Evolutionary conservation across 2,888 invertebrate genomes (phyloP).

Genomic region (Drosophila siamana): DNA sequence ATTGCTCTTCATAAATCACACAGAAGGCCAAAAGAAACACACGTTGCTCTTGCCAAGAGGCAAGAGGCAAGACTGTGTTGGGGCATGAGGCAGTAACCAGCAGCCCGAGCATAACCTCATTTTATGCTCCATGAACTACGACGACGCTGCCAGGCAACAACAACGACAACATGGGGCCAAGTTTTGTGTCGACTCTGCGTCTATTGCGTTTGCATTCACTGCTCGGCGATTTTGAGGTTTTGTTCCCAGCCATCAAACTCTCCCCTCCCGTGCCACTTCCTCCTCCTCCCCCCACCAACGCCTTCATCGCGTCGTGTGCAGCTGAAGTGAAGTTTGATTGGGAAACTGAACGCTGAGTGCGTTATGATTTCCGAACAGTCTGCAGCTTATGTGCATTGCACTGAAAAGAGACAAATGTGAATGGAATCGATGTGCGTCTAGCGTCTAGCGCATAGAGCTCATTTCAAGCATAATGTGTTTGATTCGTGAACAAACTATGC

Average conservation of each 20-base stretch:
- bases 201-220: conserved; percentile 45
- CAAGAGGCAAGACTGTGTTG: conserved; percentile 17
- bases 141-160: conserved; percentile 26
- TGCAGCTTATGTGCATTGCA: conserved; percentile 46
- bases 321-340: conserved; percentile 70
- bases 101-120: conserved; percentile 82
- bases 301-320: background rate
- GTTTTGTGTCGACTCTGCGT: conserved; percentile 17
- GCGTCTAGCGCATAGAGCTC: conserved; percentile 25
- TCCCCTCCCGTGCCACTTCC: background rate
- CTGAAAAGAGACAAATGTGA: conserved; percentile 39
- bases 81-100: conserved; percentile 12
- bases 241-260: conserved; percentile 12
- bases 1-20: conserved; percentile 84
- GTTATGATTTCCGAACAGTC: conserved; percentile 68
- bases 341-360: conserved; percentile 52
- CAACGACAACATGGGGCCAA: conserved; percentile 26
- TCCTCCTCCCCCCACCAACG: background rate
- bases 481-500: conserved; percentile 8
- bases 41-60: conserved; percentile 52
- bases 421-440: conserved; percentile 29
- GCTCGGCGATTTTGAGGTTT: conserved; percentile 40
- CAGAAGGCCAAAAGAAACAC: conserved; percentile 69
- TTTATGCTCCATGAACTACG: conserved; percentile 83
- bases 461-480: conserved; percentile 17